Evolutionary conservation across 1,140 invertebrate species (phyloP).

Genomic region (Caerostris darwini): DNA sequence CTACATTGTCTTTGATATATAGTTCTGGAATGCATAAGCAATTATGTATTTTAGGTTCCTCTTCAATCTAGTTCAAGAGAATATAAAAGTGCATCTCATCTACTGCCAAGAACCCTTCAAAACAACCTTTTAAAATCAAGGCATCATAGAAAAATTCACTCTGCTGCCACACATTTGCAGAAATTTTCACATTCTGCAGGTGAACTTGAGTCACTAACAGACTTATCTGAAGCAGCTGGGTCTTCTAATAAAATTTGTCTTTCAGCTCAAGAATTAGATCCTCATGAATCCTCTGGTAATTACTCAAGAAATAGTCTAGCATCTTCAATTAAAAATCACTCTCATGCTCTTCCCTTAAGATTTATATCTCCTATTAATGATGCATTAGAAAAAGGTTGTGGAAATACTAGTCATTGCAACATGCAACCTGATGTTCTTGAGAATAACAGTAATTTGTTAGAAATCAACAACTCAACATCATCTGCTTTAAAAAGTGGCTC

Average conservation of each 20-base stretch:
- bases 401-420: slow-evolving; percentile 32
- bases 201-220: slow-evolving; percentile 69
- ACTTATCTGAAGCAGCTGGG: not conserved
- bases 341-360: not conserved
- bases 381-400: not conserved
- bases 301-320: not conserved
- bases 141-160: slow-evolving; percentile 46
- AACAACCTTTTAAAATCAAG: slow-evolving; percentile 5
- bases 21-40: too few relatives aligned
- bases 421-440: not conserved
- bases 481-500: not conserved
- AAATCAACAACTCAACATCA: not conserved
- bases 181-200: slow-evolving; percentile 68
- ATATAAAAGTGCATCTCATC: not conserved
- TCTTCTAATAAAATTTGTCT: slow-evolving; percentile 40
- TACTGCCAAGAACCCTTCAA: slow-evolving; percentile 41
- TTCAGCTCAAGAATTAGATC: slow-evolving; percentile 70
- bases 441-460: not conserved
- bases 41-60: slow-evolving; percentile 10
- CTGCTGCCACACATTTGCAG: slow-evolving; percentile 37
- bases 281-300: not conserved
- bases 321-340: not conserved
- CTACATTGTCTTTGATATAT: too few relatives aligned
- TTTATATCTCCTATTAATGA: not conserved
- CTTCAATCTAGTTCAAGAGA: slow-evolving; percentile 33